Conservation (phyloP, 2,888 invertebrate genomes). For the Patella caerulea region DNA sequence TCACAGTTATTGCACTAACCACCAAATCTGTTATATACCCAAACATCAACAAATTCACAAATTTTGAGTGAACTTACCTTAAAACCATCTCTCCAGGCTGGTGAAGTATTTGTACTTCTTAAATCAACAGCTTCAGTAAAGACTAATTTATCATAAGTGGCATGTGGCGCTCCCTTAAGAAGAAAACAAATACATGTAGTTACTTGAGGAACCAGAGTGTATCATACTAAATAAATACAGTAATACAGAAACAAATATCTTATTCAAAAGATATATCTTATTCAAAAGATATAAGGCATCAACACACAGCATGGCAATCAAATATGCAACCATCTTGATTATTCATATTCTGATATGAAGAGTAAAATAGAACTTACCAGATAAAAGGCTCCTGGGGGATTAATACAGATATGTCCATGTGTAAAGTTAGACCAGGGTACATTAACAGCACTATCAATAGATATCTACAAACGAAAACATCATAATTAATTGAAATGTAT, state of each 20-base stretch:
- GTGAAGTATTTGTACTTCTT: slow-evolving; percentile 61
- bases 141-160: slow-evolving; percentile 64
- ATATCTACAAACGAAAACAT: slow-evolving; percentile 44
- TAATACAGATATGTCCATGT: slow-evolving; percentile 64
- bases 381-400: slow-evolving; percentile 70
- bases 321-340: too few species aligned
- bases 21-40: too few species aligned
- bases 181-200: slow-evolving; percentile 13
- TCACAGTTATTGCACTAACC: not conserved
- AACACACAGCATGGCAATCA: not conserved
- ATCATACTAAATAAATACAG: too few species aligned
- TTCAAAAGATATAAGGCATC: not conserved
- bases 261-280: not conserved
- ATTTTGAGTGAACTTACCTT: slow-evolving; percentile 49
- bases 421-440: slow-evolving; percentile 69
- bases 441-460: slow-evolving; percentile 67
- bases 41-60: too few species aligned
- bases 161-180: slow-evolving; percentile 62
- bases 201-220: not conserved
- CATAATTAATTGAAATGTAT: too few species aligned
- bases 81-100: slow-evolving; percentile 68
- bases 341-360: not conserved
- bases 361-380: slow-evolving; percentile 47
- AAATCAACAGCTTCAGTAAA: slow-evolving; percentile 65
- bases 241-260: not conserved